Conservation (phyloP, 2,797 vertebrate species). For the Gorsachius magnificus region DNA sequence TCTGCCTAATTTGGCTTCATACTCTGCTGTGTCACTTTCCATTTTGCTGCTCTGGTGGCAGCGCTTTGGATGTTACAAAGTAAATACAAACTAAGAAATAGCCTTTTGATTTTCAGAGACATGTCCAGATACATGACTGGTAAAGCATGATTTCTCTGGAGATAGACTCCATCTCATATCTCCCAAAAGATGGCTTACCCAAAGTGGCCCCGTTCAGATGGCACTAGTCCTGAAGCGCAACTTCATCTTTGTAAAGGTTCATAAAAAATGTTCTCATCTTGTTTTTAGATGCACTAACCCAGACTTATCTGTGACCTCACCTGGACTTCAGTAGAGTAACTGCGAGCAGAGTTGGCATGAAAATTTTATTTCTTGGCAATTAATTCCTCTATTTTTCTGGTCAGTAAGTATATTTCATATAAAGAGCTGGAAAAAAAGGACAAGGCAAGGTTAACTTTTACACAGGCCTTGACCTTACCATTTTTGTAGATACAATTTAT, state of each 20-base stretch:
- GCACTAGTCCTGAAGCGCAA: background rate
- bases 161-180: fast-evolving
- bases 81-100: background rate
- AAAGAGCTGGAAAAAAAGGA: background rate
- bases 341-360: background rate
- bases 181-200: background rate
- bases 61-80: background rate
- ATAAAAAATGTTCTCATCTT: background rate
- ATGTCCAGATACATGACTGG: fast-evolving
- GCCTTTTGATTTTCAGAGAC: background rate
- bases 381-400: background rate
- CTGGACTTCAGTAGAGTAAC: background rate
- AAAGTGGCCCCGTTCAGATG: background rate
- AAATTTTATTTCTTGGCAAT: background rate
- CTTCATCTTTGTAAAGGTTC: background rate
- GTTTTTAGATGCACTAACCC: background rate
- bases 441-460: background rate
- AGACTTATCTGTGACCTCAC: background rate
- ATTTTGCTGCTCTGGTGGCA: background rate
- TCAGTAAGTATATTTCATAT: background rate
- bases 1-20: background rate
- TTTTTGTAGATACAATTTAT: background rate
- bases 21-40: background rate
- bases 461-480: background rate
- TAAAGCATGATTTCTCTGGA: background rate